A percentile compares a stretch with the other conserved stretches of the same genome.
phyloP scores from a whole-genome alignment of 2,797 vertebrate genomes.

The Sebastes vulpes region DNA sequence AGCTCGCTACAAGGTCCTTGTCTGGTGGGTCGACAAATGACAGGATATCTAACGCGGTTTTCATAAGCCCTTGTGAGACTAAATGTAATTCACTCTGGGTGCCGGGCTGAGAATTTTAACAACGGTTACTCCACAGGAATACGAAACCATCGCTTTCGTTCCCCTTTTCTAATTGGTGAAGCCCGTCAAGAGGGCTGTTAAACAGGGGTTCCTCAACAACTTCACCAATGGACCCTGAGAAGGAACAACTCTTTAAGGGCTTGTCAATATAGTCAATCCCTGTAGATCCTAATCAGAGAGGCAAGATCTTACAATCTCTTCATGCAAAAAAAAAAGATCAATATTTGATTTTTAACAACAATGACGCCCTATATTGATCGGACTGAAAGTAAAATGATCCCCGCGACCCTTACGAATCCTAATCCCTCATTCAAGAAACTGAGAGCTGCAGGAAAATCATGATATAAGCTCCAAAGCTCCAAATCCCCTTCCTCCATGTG shows the following conservation, averaged over 20 bases:
- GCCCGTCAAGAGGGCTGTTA: constrained; percentile 9
- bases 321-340: constrained; percentile 11
- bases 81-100: constrained; percentile 26
- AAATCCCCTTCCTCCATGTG: constrained; percentile 44
- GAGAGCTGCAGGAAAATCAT: constrained; percentile 29
- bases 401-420: constrained; percentile 9
- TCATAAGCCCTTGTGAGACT: constrained; percentile 46
- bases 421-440: constrained; percentile 29
- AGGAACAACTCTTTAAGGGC: background rate
- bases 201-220: constrained; percentile 2
- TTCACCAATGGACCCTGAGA: background rate
- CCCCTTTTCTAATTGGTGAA: constrained; percentile 14
- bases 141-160: constrained; percentile 28
- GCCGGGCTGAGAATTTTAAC: constrained; percentile 17
- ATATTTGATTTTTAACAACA: constrained; percentile 24
- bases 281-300: background rate
- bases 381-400: constrained; percentile 21
- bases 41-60: constrained; percentile 23
- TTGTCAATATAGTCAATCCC: background rate
- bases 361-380: constrained; percentile 17
- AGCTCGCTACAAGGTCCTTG: constrained; percentile 2
- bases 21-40: constrained; percentile 37
- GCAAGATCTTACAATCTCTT: background rate
- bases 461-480: constrained; percentile 25
- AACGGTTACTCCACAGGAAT: constrained; percentile 21